Conservation (phyloP, 1,140 invertebrate genomes). For the Stegodyphus dumicola region DNA sequence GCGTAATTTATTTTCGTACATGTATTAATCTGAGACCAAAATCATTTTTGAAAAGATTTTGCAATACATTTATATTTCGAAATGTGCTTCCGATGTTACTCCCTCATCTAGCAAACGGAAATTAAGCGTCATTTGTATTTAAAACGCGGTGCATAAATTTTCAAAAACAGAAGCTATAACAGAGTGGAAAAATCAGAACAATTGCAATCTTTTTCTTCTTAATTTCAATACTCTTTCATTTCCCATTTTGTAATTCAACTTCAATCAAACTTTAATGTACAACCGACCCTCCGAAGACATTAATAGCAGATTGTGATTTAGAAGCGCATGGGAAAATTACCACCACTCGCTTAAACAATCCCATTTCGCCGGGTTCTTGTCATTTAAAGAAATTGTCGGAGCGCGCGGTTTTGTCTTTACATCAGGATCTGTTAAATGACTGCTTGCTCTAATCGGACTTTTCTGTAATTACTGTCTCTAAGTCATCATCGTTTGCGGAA, state of each 20-base stretch:
- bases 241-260: constrained; percentile 1
- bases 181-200: not conserved
- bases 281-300: constrained; percentile 20
- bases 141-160: not conserved
- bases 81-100: no score
- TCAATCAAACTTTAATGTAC: no score
- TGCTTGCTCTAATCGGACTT: constrained; percentile 46
- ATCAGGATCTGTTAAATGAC: constrained; percentile 60
- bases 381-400: constrained; percentile 50
- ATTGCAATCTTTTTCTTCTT: not conserved
- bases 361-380: constrained; percentile 17
- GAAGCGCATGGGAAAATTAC: not conserved
- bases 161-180: not conserved
- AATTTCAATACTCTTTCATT: not conserved
- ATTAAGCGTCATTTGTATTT: no score
- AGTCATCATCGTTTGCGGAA: constrained; percentile 56
- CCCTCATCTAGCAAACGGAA: no score
- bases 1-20: no score
- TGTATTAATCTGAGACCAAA: no score
- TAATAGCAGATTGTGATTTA: constrained; percentile 39
- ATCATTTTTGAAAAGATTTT: no score
- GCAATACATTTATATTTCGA: no score
- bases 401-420: constrained; percentile 50
- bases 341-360: constrained; percentile 34
- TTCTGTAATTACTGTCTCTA: constrained; percentile 55